A percentile compares a stretch with the other conserved stretches of the same genome.
phyloP scores from a whole-genome alignment of 2,888 invertebrate genomes.

The Drosophila nr. fundita region DNA sequence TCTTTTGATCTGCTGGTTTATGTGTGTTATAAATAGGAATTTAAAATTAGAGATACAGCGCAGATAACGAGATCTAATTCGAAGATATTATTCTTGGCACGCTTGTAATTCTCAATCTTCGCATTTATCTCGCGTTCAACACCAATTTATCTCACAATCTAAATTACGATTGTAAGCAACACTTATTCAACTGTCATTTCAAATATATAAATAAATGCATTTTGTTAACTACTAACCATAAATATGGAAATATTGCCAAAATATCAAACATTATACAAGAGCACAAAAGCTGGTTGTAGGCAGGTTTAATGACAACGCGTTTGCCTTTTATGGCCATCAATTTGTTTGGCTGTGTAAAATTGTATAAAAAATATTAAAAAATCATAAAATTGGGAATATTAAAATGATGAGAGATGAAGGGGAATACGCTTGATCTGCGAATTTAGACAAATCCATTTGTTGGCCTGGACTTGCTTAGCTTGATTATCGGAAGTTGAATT shows the following conservation, averaged over 20 bases:
- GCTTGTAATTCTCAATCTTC: conserved; percentile 2
- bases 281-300: conserved; percentile 27
- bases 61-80: conserved; percentile 3
- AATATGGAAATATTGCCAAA: conserved; percentile 30
- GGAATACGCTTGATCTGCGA: neutral
- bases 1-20: conserved; percentile 13
- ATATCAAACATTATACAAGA: conserved; percentile 42
- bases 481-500: neutral
- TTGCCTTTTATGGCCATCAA: conserved; percentile 38
- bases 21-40: conserved; percentile 22
- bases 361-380: conserved; percentile 36
- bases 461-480: neutral
- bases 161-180: conserved; percentile 19
- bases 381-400: conserved; percentile 34
- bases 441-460: neutral
- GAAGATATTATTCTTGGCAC: conserved; percentile 10
- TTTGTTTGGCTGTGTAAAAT: conserved; percentile 43
- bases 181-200: conserved; percentile 10
- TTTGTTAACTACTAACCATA: conserved; percentile 33
- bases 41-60: conserved; percentile 9
- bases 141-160: neutral
- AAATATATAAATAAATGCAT: conserved; percentile 20
- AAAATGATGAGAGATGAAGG: neutral
- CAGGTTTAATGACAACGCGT: conserved; percentile 24
- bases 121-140: conserved; percentile 2